Base-by-base conservation (phyloP, 2,888 invertebrate genomes). In the Cetonia aurata region DNA sequence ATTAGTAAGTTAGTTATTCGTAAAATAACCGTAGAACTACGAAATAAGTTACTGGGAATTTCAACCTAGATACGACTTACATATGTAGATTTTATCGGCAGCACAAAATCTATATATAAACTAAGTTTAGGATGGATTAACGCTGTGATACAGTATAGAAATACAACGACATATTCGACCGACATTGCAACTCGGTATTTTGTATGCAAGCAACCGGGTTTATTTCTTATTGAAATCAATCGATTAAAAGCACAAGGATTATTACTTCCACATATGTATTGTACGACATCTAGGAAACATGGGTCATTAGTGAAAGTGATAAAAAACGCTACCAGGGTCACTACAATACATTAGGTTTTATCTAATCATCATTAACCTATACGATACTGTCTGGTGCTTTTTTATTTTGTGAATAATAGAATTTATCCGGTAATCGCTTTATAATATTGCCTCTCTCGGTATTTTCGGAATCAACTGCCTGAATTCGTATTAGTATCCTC, bases 361-460 rank as follows among this genome's bases (percentile, higher is more conserved):
- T 69, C 69, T 69, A 69, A 69, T 69, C 69, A 69, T 60, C 69
- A 69, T 69, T 69, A 69, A 53, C 44, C 55, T 52, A 15, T 25
- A 25, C 25, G 25, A 25, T 25, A 25, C n/a, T 25, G 25, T 25
- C 25, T 25, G 25, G 4, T 25, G 25, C 4, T 25, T 25, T 25
- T 25, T 25, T 25, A 3, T 25, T 3, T 25, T 25, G 25, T 25
- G 25, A 25, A 25, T 25, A 25, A 25, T 25, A 25, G 25, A 25
- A 25, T 4, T 25, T 25, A 3, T 25, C 25, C 25, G 25, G 37
- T 59, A 59, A 66, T 66, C 46, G 44, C 6, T 56, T 50, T 46
- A 68, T 57, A 68, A 68, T 50, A 57, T 56, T 48, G 46, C 13
- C 37, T 25, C 25, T 25, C 3, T 25, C 17, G 56, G 15, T 50